Conservation (phyloP, 2,113 vertebrate genomes). For the Hemibagrus wyckioides region DNA sequence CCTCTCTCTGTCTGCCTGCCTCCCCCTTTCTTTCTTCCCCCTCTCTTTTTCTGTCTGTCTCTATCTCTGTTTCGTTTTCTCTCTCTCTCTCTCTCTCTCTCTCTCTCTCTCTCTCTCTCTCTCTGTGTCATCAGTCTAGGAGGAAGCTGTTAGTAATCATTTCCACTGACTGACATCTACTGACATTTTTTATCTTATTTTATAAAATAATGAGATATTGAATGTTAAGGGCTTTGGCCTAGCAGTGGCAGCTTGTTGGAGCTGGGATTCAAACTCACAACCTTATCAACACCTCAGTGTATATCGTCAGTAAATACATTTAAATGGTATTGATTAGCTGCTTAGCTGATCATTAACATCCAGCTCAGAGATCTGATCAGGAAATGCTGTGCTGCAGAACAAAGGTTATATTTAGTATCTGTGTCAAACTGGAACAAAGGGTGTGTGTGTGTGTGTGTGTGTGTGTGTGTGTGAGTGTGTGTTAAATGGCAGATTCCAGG, state of each 20-base stretch:
- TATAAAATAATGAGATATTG: not conserved
- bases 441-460: not conserved
- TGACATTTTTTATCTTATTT: not conserved
- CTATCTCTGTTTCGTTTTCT: too few species aligned
- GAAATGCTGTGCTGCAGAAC: not conserved
- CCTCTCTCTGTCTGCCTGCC: too few species aligned
- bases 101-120: too few species aligned
- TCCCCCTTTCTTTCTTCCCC: too few species aligned
- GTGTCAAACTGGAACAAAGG: slow-evolving; percentile 1
- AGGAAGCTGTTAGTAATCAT: not conserved
- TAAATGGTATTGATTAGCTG: not conserved
- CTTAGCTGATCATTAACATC: not conserved
- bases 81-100: too few species aligned
- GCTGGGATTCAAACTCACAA: too few species aligned
- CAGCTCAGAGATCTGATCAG: not conserved
- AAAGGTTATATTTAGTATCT: not conserved
- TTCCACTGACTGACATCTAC: not conserved
- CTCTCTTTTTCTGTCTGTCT: too few species aligned
- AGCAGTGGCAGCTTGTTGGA: too few species aligned
- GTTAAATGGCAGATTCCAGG: not conserved
- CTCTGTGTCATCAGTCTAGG: too few species aligned
- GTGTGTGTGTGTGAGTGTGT: not conserved
- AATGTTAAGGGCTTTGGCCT: too few species aligned
- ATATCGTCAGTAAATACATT: too few species aligned
- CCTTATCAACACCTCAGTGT: too few species aligned